phyloP scores from a whole-genome alignment of 2,888 invertebrate genomes.

The Arrhopalites spinosus region DNA sequence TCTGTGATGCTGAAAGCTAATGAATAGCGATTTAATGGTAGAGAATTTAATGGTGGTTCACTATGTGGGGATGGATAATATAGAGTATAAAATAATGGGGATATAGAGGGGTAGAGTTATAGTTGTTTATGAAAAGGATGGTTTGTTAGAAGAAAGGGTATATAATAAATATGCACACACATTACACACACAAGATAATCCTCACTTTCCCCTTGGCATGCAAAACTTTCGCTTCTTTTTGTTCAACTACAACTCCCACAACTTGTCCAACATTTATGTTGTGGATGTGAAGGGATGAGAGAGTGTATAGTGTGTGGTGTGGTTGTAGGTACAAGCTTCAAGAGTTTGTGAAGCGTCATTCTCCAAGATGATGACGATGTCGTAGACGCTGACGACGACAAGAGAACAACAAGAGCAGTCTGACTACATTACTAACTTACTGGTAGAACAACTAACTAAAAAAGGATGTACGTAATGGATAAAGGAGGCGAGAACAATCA shows the following conservation, averaged over 20 bases:
- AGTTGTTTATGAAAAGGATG: not conserved
- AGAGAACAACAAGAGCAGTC: not conserved
- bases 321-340: too few relatives aligned
- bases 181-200: not conserved
- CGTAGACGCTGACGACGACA: not conserved
- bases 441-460: not conserved
- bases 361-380: not conserved
- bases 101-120: not conserved
- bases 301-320: too few relatives aligned
- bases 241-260: constrained; percentile 24
- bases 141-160: not conserved
- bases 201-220: constrained; percentile 24
- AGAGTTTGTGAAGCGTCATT: not conserved
- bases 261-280: constrained; percentile 7
- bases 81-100: not conserved
- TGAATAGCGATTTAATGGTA: too few relatives aligned
- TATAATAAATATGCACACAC: not conserved
- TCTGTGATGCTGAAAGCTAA: not conserved
- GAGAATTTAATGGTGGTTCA: not conserved
- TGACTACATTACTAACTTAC: too few relatives aligned
- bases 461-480: not conserved
- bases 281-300: not conserved
- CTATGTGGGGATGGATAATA: not conserved
- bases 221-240: constrained; percentile 26
- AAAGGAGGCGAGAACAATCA: constrained; percentile 2